A percentile compares a stretch with the other conserved stretches of the same genome.
phyloP scores from a whole-genome alignment of 1,140 invertebrate genomes.

The Micrasema minimum region DNA sequence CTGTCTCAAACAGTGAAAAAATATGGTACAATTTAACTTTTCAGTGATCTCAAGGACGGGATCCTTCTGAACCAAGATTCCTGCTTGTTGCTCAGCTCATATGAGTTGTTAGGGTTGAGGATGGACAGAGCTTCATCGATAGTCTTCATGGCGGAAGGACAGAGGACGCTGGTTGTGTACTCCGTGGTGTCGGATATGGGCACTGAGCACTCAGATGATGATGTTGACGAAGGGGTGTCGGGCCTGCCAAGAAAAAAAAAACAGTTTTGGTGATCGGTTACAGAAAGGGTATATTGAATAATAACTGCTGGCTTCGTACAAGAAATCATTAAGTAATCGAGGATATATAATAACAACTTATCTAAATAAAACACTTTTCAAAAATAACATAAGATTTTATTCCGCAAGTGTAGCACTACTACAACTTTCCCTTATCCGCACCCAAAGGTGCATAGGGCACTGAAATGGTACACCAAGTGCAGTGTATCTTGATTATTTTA shows the following conservation, averaged over 20 bases:
- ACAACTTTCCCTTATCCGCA: too few relatives aligned
- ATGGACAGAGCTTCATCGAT: constrained; percentile 63
- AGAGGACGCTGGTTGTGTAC: constrained; percentile 55
- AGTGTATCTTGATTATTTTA: too few relatives aligned
- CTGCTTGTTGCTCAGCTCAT: constrained; percentile 64
- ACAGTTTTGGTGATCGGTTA: too few relatives aligned
- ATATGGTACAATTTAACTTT: constrained; percentile 32
- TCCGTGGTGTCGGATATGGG: constrained; percentile 62
- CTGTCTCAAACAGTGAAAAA: background rate
- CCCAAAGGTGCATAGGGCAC: too few relatives aligned
- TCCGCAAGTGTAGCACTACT: too few relatives aligned
- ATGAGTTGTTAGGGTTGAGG: constrained; percentile 61
- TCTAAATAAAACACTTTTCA: too few relatives aligned
- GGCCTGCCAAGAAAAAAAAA: constrained; percentile 55
- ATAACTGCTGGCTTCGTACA: too few relatives aligned
- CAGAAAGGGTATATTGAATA: too few relatives aligned
- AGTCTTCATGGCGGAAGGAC: constrained; percentile 60
- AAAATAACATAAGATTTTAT: too few relatives aligned
- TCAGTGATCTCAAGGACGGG: constrained; percentile 62
- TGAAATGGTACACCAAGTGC: too few relatives aligned
- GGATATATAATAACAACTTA: too few relatives aligned
- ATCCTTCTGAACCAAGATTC: constrained; percentile 67
- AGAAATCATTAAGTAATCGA: too few relatives aligned
- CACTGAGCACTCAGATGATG: constrained; percentile 58
- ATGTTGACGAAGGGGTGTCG: constrained; percentile 59